phyloP scores from a whole-genome alignment of 2,888 invertebrate species.

The Agriopis aurantiaria region DNA sequence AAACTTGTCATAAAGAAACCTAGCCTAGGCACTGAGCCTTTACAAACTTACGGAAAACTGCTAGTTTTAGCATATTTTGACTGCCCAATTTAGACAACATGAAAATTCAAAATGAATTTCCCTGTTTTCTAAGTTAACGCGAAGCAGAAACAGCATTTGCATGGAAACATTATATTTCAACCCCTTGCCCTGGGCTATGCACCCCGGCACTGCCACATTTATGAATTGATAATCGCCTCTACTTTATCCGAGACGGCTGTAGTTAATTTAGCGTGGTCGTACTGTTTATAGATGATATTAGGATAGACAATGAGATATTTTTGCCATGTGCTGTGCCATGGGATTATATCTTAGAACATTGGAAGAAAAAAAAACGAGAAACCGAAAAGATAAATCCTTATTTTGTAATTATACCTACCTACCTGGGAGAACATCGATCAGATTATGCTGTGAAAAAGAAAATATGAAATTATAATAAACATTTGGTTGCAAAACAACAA shows the following conservation, averaged over 20 bases:
- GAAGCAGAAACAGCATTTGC: conserved; percentile 22
- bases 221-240: conserved; percentile 17
- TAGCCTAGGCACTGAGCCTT: not conserved
- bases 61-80: not conserved
- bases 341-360: not conserved
- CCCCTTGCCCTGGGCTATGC: conserved; percentile 11
- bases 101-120: conserved; percentile 7
- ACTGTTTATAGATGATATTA: not conserved
- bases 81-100: not conserved
- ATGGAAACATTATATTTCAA: conserved; percentile 29
- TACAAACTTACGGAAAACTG: not conserved
- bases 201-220: conserved; percentile 5
- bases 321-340: too few relatives aligned
- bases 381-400: too few relatives aligned
- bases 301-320: not conserved
- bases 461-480: too few relatives aligned
- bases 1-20: too few relatives aligned
- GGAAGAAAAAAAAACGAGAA: too few relatives aligned
- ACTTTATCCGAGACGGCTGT: conserved; percentile 8
- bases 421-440: too few relatives aligned
- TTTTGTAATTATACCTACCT: too few relatives aligned
- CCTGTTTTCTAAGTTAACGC: conserved; percentile 3
- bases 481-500: too few relatives aligned
- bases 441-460: too few relatives aligned
- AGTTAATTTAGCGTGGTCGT: not conserved